phyloP scores from a whole-genome alignment of 2,797 vertebrate species.

The Microhierax caerulescens region DNA sequence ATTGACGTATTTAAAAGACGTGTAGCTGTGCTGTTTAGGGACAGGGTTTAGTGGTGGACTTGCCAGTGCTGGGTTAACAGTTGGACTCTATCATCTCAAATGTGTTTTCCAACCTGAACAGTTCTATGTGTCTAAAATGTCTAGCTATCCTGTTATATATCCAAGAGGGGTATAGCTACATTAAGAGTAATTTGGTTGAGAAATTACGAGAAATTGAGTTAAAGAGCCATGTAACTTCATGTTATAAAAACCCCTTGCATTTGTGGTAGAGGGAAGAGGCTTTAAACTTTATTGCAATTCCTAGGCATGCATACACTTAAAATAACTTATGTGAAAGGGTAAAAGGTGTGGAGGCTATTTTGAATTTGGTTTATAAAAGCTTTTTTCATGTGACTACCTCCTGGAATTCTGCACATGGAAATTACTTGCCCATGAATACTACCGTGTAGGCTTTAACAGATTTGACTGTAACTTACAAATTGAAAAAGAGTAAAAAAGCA shows the following conservation, averaged over 20 bases:
- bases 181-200: neutral
- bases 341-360: neutral
- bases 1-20: too few relatives aligned
- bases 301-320: neutral
- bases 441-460: neutral
- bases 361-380: neutral
- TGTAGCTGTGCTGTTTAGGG: too few relatives aligned
- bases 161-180: neutral
- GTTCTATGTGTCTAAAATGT: too few relatives aligned
- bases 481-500: neutral
- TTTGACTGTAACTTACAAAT: neutral
- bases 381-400: neutral
- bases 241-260: neutral
- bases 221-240: fast-evolving
- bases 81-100: too few relatives aligned
- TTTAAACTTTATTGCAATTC: neutral
- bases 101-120: too few relatives aligned
- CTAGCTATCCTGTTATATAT: neutral
- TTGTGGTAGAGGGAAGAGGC: neutral
- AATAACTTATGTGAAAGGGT: neutral
- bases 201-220: neutral
- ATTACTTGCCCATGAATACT: neutral
- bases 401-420: neutral
- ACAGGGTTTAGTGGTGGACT: too few relatives aligned
- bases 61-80: too few relatives aligned